Conservation (phyloP, 2,113 vertebrate genomes). For the Pelusios castaneus region DNA sequence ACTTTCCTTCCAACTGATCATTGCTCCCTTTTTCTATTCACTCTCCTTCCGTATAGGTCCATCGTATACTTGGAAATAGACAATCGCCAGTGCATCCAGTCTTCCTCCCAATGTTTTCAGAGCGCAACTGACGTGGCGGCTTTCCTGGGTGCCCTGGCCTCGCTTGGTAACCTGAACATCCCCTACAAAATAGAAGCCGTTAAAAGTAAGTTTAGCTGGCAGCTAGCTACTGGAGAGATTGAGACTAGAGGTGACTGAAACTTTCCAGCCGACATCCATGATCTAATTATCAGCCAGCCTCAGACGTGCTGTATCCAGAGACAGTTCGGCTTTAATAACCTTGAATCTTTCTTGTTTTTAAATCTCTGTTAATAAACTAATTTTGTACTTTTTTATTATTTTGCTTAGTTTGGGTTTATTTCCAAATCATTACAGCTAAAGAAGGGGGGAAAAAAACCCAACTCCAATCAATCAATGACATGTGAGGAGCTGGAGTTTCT, state of each 20-base stretch:
- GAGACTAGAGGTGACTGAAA: not conserved
- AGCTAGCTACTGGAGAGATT: rapidly evolving
- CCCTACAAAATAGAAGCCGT: slow-evolving; percentile 95
- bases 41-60: slow-evolving; percentile 77
- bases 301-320: not conserved
- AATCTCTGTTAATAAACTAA: not conserved
- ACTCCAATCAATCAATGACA: slow-evolving; percentile 95
- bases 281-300: not conserved
- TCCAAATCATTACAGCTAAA: slow-evolving; percentile 91
- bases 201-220: slow-evolving; percentile 84
- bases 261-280: not conserved
- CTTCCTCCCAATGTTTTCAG: slow-evolving; percentile 92
- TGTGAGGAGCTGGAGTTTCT: slow-evolving; percentile 98
- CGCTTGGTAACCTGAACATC: slow-evolving; percentile 90
- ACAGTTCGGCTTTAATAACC: slow-evolving; percentile 20
- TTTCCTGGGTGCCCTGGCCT: slow-evolving; percentile 93
- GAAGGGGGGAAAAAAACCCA: slow-evolving; percentile 40
- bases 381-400: not conserved
- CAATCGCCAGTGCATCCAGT: slow-evolving; percentile 94
- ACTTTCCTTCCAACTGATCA: rapidly evolving
- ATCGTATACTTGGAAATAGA: slow-evolving; percentile 95
- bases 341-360: not conserved
- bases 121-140: slow-evolving; percentile 91
- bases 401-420: slow-evolving; percentile 76
- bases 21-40: not conserved